Conservation (phyloP, 2,888 invertebrate species). For the Rhogogaster chlorosoma region DNA sequence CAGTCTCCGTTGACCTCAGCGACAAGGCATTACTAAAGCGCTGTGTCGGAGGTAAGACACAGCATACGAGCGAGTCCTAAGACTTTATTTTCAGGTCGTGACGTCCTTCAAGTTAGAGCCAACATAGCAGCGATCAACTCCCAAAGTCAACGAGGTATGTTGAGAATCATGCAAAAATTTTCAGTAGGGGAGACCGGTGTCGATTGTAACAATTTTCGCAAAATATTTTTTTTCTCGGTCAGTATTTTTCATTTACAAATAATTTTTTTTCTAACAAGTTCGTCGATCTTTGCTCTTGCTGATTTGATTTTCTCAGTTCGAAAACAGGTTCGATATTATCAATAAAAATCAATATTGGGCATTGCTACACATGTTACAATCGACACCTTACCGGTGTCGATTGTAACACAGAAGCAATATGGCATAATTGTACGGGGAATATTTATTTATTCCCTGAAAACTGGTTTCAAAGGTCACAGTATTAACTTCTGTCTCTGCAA, state of each 20-base stretch:
- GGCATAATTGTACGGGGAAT: slow-evolving; percentile 36
- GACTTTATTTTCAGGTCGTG: no score
- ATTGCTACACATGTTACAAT: slow-evolving; percentile 22
- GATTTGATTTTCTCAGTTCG: background rate
- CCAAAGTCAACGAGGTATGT: no score
- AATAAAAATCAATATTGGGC: background rate
- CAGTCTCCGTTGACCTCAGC: no score
- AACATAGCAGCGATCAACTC: no score
- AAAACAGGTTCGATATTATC: slow-evolving; percentile 8
- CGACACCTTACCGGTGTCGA: slow-evolving; percentile 26
- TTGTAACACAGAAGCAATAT: slow-evolving; percentile 20
- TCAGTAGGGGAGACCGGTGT: no score
- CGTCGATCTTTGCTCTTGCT: background rate
- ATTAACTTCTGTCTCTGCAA: slow-evolving; percentile 39
- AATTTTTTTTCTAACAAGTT: background rate
- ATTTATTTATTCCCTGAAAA: slow-evolving; percentile 43
- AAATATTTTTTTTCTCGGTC: background rate
- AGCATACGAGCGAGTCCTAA: no score
- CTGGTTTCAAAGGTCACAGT: slow-evolving; percentile 21
- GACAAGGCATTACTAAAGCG: no score
- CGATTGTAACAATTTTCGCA: background rate
- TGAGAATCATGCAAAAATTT: no score
- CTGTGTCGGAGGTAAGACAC: no score
- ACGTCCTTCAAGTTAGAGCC: no score
- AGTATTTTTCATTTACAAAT: background rate